These are phyloP conservation scores for Anser cygnoides DNA, from an alignment of 2,113 vertebrate species.

Conservation along the genomic window DNA sequence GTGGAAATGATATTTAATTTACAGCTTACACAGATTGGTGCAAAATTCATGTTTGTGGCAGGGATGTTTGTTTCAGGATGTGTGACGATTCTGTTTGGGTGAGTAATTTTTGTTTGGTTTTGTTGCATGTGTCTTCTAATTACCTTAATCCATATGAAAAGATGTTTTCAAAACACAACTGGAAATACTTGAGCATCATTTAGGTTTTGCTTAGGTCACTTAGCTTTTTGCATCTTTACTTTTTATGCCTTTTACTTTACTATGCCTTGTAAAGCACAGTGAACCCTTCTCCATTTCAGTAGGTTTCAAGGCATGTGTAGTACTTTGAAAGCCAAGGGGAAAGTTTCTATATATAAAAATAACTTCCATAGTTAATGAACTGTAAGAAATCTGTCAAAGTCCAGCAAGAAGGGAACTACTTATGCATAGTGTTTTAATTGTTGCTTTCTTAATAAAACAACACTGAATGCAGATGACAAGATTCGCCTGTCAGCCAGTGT, in stretches of 20 bases:
- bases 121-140: background rate
- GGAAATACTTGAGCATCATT: background rate
- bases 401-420: background rate
- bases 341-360: background rate
- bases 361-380: background rate
- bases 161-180: background rate
- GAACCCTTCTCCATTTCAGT: background rate
- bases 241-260: background rate
- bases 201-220: background rate
- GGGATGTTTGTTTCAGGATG: slow-evolving; percentile 89
- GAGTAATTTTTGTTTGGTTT: slow-evolving; percentile 61
- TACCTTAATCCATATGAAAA: background rate
- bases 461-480: background rate
- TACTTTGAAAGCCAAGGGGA: background rate
- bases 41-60: slow-evolving; percentile 92
- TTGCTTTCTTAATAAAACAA: background rate
- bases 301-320: background rate
- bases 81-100: slow-evolving; percentile 94
- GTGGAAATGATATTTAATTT: slow-evolving; percentile 53
- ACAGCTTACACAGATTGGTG: slow-evolving; percentile 93
- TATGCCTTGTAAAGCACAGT: background rate
- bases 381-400: background rate
- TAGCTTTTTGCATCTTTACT: background rate
- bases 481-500: background rate
- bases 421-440: background rate